Evolutionary conservation across 2,888 invertebrate species (phyloP).

Genomic region (Panzeria rudis): DNA sequence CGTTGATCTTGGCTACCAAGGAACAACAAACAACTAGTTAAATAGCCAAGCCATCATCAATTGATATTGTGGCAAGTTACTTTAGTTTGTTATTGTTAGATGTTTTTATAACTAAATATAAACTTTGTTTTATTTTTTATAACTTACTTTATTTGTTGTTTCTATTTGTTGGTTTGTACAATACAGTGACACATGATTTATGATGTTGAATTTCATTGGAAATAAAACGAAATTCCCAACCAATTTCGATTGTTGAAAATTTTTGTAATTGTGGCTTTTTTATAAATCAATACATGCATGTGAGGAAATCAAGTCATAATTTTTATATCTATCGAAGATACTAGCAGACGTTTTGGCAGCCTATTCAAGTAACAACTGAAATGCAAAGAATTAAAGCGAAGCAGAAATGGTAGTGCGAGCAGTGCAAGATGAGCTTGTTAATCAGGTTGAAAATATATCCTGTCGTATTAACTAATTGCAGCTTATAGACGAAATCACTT

Average conservation of each 20-base stretch:
- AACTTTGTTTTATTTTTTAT: conserved; percentile 33
- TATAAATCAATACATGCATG: conserved; percentile 16
- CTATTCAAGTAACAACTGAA: not conserved
- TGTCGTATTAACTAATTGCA: no score
- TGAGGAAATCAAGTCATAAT: not conserved
- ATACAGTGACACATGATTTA: conserved; percentile 75
- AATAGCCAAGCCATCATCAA: conserved; percentile 31
- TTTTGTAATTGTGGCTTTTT: conserved; percentile 75
- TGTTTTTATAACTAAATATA: conserved; percentile 20
- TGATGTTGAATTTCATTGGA: conserved; percentile 66
- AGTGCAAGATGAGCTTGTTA: no score
- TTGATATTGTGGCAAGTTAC: conserved; percentile 62
- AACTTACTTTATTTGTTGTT: conserved; percentile 45
- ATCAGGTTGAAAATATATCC: no score
- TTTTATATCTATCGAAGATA: not conserved
- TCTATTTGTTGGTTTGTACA: conserved; percentile 50
- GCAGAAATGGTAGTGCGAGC: no score
- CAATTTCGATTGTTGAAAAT: conserved; percentile 73
- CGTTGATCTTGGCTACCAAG: conserved; percentile 70
- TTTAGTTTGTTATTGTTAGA: conserved; percentile 36
- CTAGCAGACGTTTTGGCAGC: not conserved
- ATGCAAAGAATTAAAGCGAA: no score
- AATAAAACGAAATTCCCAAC: conserved; percentile 62
- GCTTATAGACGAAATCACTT: no score
- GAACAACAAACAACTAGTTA: conserved; percentile 1